These are phyloP conservation scores for Zaprionus kolodkinae DNA, from an alignment of 1,140 invertebrate genomes.

Conservation along the genomic window DNA sequence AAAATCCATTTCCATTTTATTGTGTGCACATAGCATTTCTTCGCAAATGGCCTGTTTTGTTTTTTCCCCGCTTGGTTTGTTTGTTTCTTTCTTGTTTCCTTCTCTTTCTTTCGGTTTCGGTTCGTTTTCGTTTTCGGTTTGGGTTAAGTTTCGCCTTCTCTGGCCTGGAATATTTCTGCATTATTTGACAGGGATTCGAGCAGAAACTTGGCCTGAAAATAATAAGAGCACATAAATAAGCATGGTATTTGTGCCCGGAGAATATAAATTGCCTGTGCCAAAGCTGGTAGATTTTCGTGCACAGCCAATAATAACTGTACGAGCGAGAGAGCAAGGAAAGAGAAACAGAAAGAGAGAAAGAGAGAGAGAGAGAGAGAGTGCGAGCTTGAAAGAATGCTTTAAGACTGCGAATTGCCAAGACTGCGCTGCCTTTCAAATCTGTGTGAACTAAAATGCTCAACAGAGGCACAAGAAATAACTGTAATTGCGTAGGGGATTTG, in stretches of 20 bases:
- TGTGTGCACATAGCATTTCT: conserved; percentile 34
- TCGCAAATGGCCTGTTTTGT: conserved; percentile 34
- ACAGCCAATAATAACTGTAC: conserved; percentile 28
- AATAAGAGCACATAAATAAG: conserved; percentile 55
- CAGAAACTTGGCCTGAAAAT: conserved; percentile 52
- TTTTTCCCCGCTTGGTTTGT: conserved; percentile 4
- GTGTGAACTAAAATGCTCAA: background rate
- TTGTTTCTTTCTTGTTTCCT: conserved; percentile 9
- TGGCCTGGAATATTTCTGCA: conserved; percentile 65
- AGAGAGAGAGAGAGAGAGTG: background rate
- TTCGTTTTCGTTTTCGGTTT: conserved; percentile 8
- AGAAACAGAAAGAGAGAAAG: background rate
- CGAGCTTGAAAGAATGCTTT: conserved; percentile 14
- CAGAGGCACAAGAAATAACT: conserved; percentile 7
- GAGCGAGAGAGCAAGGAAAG: background rate
- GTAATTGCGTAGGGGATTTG: background rate
- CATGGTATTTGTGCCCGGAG: conserved; percentile 42
- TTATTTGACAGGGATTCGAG: conserved; percentile 70
- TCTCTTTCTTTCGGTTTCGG: conserved; percentile 16
- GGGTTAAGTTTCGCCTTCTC: conserved; percentile 10
- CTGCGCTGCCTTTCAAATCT: conserved; percentile 8
- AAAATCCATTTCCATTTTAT: conserved; percentile 52
- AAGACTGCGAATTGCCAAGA: conserved; percentile 14
- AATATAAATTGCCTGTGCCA: conserved; percentile 47
- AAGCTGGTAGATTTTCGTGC: conserved; percentile 13